Base-by-base conservation (phyloP, 2,888 invertebrate genomes). In the Andrena dorsata region DNA sequence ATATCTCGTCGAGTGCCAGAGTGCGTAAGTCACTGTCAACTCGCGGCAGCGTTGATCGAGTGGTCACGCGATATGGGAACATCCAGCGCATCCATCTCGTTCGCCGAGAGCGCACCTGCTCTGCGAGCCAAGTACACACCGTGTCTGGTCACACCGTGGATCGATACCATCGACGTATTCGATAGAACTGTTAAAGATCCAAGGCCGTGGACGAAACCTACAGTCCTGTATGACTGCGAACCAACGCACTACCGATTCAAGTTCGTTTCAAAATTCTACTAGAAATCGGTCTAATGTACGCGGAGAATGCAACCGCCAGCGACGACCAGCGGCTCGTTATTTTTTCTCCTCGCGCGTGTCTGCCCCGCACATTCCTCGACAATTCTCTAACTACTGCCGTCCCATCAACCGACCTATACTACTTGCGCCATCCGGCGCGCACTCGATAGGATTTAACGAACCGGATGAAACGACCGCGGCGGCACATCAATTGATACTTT, bases 11-110 rank as follows among this genome's bases (percentile, higher is more conserved):
- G 87, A 90, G 88, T 86, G 85, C 76, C 82, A 83, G 90, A 88
- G 87, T 90, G 91, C 91, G 91, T 91, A 92, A 92, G 92, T 92
- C 91, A 91, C 91, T 93, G 91, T 91, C 91, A 89, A 89, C 89
- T 79, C 85, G 89, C 89, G 89, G 89, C 82, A 90, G 90, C 91
- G 92, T 92, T 93, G 92, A 93, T 92, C 91, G 92, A 93, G 93
- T 93, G 92, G 92, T 90, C 91, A 91, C 88, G 91, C 91, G 92
- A 93, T 91, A 91, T 85, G 90, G 87, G 86, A 91, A 90, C 91
- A 90, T 90, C 90, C 91, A 90, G 88, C 89, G 82, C 90, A 92
- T 92, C 92, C 91, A 91, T 91, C 92, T 91, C 90, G 88, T 89
- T 91, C 89, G 88, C 89, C 85, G 84, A 84, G 88, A 86, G 82